Evolutionary conservation across 2,797 vertebrate species (phyloP).

Genomic region (Lepilemur septentrionalis): DNA sequence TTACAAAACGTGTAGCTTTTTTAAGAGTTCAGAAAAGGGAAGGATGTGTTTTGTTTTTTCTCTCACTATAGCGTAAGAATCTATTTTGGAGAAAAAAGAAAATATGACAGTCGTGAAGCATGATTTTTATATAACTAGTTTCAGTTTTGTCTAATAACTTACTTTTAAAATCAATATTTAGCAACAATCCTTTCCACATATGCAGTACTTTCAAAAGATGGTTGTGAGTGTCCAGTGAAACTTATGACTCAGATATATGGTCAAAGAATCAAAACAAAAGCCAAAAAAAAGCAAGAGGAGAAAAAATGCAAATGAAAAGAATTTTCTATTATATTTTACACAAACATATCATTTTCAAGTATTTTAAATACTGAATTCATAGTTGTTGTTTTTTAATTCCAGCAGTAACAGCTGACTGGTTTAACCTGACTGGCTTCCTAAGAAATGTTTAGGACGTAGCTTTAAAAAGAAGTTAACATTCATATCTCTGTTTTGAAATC

Average conservation of each 20-base stretch:
- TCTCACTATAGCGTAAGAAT: conserved; percentile 65
- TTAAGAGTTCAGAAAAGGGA: conserved; percentile 55
- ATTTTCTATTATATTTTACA: conserved; percentile 88
- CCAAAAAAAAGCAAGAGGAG: neutral
- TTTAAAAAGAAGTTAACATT: conserved; percentile 68
- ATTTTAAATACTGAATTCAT: conserved; percentile 85
- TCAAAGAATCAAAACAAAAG: conserved; percentile 78
- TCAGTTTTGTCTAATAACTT: conserved; percentile 72
- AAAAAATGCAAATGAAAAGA: conserved; percentile 81
- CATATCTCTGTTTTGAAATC: conserved; percentile 72
- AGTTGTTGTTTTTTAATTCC: conserved; percentile 74
- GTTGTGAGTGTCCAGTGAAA: conserved; percentile 80
- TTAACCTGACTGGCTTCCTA: conserved; percentile 77
- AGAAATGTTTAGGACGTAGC: conserved; percentile 76
- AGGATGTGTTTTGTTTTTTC: conserved; percentile 53
- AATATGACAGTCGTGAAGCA: conserved; percentile 67
- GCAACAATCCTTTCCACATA: conserved; percentile 79
- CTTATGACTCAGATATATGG: conserved; percentile 79
- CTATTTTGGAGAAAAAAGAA: conserved; percentile 74
- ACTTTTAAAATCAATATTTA: conserved; percentile 79
- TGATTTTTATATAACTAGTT: conserved; percentile 76
- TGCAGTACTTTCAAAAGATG: conserved; percentile 78
- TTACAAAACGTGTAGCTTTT: conserved; percentile 71
- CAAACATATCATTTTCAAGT: conserved; percentile 84
- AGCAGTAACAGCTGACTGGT: conserved; percentile 72